Conservation (phyloP, 2,888 invertebrate species). For the Pristionchus fissidentatus region DNA sequence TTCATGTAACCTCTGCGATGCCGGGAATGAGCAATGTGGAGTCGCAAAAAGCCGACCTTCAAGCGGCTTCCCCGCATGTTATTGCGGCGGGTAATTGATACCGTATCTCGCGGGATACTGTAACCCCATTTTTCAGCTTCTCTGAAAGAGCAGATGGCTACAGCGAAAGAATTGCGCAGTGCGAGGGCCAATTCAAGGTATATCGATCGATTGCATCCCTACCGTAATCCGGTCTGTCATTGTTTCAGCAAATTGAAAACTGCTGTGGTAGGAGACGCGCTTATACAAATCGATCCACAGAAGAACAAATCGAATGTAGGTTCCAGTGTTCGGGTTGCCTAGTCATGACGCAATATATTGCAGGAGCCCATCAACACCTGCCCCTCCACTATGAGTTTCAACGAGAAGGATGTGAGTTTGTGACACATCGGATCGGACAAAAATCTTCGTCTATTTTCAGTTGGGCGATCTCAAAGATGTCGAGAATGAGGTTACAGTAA, state of each 20-base stretch:
- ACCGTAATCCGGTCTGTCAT: neutral
- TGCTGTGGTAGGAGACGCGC: neutral
- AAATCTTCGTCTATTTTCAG: constrained; percentile 3
- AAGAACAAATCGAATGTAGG: neutral
- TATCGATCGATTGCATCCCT: neutral
- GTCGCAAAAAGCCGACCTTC: constrained; percentile 4
- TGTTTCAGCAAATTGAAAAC: neutral
- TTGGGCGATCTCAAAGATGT: constrained; percentile 16
- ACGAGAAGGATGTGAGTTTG: constrained; percentile 1
- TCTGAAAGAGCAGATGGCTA: neutral
- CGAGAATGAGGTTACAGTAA: constrained; percentile 31
- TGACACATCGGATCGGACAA: neutral
- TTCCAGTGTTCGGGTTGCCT: neutral
- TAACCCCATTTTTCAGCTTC: neutral
- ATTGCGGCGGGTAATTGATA: too few relatives aligned
- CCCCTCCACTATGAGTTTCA: constrained; percentile 17
- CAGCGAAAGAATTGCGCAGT: neutral
- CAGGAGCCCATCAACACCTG: neutral
- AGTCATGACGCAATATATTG: constrained; percentile 15
- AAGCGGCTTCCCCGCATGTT: neutral
- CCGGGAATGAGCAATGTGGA: neutral
- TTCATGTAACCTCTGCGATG: neutral
- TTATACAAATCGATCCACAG: neutral
- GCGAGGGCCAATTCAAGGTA: neutral
- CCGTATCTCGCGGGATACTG: neutral